These are phyloP conservation scores for Zoanthus solanderi DNA, from an alignment of 92 coral and sea anemone genomes.

Conservation along the genomic window DNA sequence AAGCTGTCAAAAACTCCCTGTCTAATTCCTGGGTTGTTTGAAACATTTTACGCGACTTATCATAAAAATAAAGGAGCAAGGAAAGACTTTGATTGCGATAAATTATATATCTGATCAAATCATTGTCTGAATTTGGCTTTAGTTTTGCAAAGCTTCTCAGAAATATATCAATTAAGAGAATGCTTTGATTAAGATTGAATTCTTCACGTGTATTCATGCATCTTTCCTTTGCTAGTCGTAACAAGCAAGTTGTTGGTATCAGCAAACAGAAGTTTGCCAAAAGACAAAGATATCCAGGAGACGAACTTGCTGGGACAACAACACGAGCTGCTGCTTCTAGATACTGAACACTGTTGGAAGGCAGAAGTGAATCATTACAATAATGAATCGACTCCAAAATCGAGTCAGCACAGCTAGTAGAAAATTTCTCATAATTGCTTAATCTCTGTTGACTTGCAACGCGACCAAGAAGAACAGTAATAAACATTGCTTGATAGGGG, in stretches of 20 bases:
- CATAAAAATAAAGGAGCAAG: background rate
- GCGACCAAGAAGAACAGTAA: slow-evolving; percentile 74
- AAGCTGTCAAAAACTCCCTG: background rate
- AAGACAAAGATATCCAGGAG: slow-evolving; percentile 19
- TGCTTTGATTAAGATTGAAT: background rate
- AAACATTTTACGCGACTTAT: background rate
- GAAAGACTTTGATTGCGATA: background rate
- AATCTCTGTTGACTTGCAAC: background rate
- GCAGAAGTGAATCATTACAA: background rate
- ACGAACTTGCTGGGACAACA: slow-evolving; percentile 13
- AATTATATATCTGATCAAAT: background rate
- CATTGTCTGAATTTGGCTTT: background rate
- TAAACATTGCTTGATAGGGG: slow-evolving; percentile 52
- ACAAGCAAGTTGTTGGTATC: slow-evolving; percentile 3
- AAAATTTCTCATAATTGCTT: background rate
- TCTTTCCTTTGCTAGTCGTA: slow-evolving; percentile 3
- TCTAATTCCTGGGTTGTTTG: background rate
- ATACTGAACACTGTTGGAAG: slow-evolving; percentile 16
- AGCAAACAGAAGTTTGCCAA: slow-evolving; percentile 12
- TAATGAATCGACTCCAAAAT: background rate
- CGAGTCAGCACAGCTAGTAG: background rate
- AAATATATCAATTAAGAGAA: background rate
- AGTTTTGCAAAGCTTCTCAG: background rate
- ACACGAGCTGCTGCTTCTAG: slow-evolving; percentile 42
- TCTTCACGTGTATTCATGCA: background rate